Evolutionary conservation across 2,113 vertebrate species (phyloP), one percentile per base, ranked within the genome.

Genomic region (Heterochromis multidens): DNA sequence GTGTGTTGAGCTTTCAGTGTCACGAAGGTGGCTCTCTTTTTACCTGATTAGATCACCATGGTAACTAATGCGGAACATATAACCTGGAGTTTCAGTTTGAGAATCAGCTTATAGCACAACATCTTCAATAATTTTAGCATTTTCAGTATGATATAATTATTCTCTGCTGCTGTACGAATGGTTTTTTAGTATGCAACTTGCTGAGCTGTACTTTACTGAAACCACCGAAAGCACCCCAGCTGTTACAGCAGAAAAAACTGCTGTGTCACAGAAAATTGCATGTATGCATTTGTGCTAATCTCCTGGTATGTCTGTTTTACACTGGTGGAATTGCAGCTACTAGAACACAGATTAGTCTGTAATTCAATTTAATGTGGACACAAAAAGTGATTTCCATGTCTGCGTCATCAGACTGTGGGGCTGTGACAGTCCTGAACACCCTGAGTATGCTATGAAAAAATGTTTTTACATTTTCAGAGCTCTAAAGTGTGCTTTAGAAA

Each of bases 401-500:
- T 40, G 4, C 12, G 37, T 40, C 37, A 40, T 10, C 3, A 40
- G 37, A 40, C 37, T 40, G 37, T 40, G 37, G 37, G 4, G 65
- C 40, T 8, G 1, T 70, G 65, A 46, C 37, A 27, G 40, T 46
- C 0, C 27, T 19, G 37, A 70, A 70, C 0, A 1, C 40, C 0
- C 40, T 49, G 23, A 19, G 0, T 49, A 0, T 72, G 25, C 40
- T 27, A 72, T 21, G 46, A n/a, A n/a, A n/a, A n/a, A n/a, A n/a
- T n/a, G n/a, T n/a, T n/a, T n/a, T n/a, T n/a, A n/a, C n/a, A n/a
- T 35, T 35, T 35, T 35, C 7, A 33, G 6, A 43, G 11, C 2
- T 14, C 25, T 49, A 0, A 72, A 46, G 9, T 29, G 14, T 8
- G 27, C 2, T 0, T 72, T 72, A 21, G 1, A 56, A 56, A 56